Conservation (phyloP, 2,888 invertebrate species). For the Troides oblongomaculatus region DNA sequence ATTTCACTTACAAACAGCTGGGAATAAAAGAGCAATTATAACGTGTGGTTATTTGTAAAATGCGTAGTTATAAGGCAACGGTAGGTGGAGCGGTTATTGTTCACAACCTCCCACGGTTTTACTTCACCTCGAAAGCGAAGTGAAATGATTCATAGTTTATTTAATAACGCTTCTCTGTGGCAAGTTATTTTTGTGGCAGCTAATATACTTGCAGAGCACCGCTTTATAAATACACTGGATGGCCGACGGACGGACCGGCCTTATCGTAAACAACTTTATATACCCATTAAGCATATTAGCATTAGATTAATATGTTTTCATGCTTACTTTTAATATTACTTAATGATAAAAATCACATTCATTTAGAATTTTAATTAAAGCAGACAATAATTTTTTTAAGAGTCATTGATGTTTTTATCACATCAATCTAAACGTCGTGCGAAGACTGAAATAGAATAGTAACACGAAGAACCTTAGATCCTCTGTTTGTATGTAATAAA, state of each 20-base stretch:
- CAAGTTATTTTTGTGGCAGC: conserved; percentile 3
- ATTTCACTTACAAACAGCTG: neutral
- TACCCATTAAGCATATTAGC: too few relatives aligned
- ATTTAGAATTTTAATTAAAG: too few relatives aligned
- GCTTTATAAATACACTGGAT: conserved; percentile 3
- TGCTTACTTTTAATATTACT: neutral
- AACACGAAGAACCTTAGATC: too few relatives aligned
- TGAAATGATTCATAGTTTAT: conserved; percentile 56
- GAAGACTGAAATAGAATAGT: too few relatives aligned
- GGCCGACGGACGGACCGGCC: neutral
- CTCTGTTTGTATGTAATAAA: too few relatives aligned
- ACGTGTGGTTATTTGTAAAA: conserved; percentile 23
- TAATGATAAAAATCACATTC: too few relatives aligned
- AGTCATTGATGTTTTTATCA: too few relatives aligned
- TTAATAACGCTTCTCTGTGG: conserved; percentile 1
- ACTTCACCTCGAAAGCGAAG: conserved; percentile 66
- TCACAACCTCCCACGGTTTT: conserved; percentile 68
- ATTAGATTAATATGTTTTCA: too few relatives aligned
- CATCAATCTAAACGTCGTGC: too few relatives aligned
- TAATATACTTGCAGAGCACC: neutral
- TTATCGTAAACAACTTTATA: conserved; percentile 9
- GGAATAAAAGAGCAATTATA: conserved; percentile 8
- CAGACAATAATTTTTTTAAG: too few relatives aligned
- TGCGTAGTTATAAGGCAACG: conserved; percentile 18
- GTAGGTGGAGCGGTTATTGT: conserved; percentile 46